Evolutionary conservation across 2,113 vertebrate species (phyloP), one percentile per base, ranked within the genome.

Genomic region (Sterna hirundo): DNA sequence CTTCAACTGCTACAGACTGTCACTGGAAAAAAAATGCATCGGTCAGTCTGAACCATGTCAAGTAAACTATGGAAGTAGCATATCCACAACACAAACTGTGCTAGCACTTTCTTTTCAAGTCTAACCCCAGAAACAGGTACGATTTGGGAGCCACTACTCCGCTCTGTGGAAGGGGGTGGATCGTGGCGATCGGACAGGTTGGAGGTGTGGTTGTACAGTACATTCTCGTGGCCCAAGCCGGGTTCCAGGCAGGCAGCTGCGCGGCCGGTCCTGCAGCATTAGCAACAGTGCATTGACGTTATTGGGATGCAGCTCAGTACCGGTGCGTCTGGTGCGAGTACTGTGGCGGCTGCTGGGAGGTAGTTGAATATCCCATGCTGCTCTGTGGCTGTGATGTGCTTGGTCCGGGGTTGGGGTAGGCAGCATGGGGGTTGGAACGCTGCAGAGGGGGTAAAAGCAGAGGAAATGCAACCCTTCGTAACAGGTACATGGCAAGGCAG

Each of bases 371-470:
- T 94, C 99, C 99, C 99, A 99, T 99, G 99, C 99, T 99, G 99
- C 98, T 99, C 98, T 99, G 99, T 94, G 99, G 99, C 99, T 99
- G 99, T 90, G 99, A 99, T 98, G 99, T 99, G 99, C 99, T 99
- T 99, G 99, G 99, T 99, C 99, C 99, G 60, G 99, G 99, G 98
- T 99, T 99, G 98, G 99, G 99, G 97, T 99, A 99, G 97, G 99
- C 99, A 99, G 99, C 99, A 98, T 99, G 99, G 99, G 99, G 99
- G 98, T 99, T 99, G 98, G 99, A 99, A 98, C 99, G 99, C 99
- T 99, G 97, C 36, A 94, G 88, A 87, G 93, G 40, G 40, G 62
- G 75, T 3, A 13, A 30, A 81, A 90, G 88, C 86, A 96, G 91
- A 90, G 80, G 46, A 97, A 74, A 92, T 1, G 6, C 75, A 82